Conservation (phyloP, 1,140 invertebrate species). For the Rhizoglyphus robini region DNA sequence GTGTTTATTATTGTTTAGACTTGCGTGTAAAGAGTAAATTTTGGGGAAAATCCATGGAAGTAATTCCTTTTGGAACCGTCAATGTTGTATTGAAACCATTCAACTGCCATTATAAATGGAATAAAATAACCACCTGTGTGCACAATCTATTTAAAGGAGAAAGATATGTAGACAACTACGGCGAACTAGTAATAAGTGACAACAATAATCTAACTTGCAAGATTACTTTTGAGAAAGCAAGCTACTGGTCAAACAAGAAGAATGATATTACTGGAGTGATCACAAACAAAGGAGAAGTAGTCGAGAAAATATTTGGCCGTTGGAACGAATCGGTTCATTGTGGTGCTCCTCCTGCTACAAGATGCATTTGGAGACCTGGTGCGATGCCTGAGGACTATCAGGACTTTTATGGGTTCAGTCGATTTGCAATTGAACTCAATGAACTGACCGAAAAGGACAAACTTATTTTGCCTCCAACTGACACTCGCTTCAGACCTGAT, state of each 20-base stretch:
- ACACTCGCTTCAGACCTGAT: slow-evolving; percentile 51
- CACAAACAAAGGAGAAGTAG: slow-evolving; percentile 43
- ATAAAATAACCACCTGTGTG: slow-evolving; percentile 75
- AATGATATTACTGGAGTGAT: slow-evolving; percentile 61
- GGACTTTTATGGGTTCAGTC: slow-evolving; percentile 66
- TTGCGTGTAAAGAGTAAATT: slow-evolving; percentile 70
- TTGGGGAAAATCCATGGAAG: slow-evolving; percentile 81
- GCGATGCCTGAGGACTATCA: slow-evolving; percentile 64
- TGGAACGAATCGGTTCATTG: slow-evolving; percentile 69
- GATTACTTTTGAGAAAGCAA: slow-evolving; percentile 65
- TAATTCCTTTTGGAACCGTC: slow-evolving; percentile 56
- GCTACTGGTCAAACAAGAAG: slow-evolving; percentile 59
- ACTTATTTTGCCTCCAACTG: slow-evolving; percentile 52
- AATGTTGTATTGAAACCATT: slow-evolving; percentile 28
- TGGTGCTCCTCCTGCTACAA: slow-evolving; percentile 51
- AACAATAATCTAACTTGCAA: slow-evolving; percentile 47
- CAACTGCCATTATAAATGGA: slow-evolving; percentile 58
- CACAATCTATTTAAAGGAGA: slow-evolving; percentile 64
- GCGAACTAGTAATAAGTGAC: slow-evolving; percentile 55
- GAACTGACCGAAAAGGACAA: slow-evolving; percentile 51
- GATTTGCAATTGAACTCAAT: slow-evolving; percentile 71
- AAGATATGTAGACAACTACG: slow-evolving; percentile 72
- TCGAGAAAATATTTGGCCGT: slow-evolving; percentile 54
- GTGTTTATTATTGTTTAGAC: slow-evolving; percentile 38
- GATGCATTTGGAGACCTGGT: slow-evolving; percentile 61